Conservation (phyloP, 2,888 invertebrate species). For the Drosophila kanekoi region DNA sequence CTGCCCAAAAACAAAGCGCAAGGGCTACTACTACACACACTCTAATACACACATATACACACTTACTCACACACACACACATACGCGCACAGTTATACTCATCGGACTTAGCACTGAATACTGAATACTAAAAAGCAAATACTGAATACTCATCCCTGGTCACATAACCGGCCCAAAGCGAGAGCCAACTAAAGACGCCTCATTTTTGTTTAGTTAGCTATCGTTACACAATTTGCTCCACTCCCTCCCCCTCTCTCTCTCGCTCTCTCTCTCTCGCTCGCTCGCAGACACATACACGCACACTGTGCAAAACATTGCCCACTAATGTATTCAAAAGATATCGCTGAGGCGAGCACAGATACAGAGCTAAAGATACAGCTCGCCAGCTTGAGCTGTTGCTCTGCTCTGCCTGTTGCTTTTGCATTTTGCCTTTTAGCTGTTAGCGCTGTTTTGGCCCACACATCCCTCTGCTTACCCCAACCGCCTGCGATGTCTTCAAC, state of each 20-base stretch:
- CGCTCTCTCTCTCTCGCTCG: not conserved
- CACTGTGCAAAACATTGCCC: conserved; percentile 17
- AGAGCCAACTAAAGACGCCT: conserved; percentile 19
- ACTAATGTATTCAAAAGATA: conserved; percentile 53
- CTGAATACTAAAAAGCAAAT: conserved; percentile 21
- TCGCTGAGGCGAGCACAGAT: conserved; percentile 29
- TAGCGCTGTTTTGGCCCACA: conserved; percentile 28
- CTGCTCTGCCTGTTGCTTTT: conserved; percentile 27
- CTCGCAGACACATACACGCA: conserved; percentile 1
- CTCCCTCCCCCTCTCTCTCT: not conserved
- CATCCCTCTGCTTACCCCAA: not conserved
- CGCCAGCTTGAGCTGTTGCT: conserved; percentile 24
- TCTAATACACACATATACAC: not conserved
- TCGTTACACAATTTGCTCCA: conserved; percentile 55
- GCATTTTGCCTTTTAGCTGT: conserved; percentile 29
- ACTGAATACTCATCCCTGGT: conserved; percentile 43
- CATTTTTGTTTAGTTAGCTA: conserved; percentile 52
- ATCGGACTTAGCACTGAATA: conserved; percentile 30
- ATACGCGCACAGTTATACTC: conserved; percentile 1
- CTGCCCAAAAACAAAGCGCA: conserved; percentile 70
- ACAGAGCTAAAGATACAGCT: conserved; percentile 41
- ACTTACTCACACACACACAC: not conserved
- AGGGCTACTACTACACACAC: conserved; percentile 20
- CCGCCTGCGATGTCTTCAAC: not conserved
- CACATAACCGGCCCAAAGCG: conserved; percentile 23